Percentiles rank a stretch among this genome's conserved stretches.
Evolutionary conservation across 2,888 invertebrate species (phyloP).

Genomic region (Aradus depressus): DNA sequence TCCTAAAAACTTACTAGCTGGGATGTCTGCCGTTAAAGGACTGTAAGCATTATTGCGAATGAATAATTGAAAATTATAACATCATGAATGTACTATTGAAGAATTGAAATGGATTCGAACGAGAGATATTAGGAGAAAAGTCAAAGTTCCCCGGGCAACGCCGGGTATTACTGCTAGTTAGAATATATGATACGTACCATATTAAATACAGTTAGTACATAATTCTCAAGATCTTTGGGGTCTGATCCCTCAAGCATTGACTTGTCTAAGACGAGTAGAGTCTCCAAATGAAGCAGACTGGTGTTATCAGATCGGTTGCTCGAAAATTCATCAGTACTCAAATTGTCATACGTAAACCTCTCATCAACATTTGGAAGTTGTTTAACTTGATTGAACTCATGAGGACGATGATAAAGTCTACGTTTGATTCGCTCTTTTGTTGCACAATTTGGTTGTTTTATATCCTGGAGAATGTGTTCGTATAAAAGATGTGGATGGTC

Average conservation of each 20-base stretch:
- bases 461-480: conserved; percentile 48
- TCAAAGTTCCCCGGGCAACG: too few species aligned
- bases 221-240: conserved; percentile 65
- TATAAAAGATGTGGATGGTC: conserved; percentile 55
- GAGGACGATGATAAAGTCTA: neutral
- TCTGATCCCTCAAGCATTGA: conserved; percentile 76
- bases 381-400: neutral
- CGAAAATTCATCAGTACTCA: too few species aligned
- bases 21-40: too few species aligned
- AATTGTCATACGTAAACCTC: too few species aligned
- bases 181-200: conserved; percentile 50
- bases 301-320: too few species aligned
- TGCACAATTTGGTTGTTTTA: neutral
- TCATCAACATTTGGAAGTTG: too few species aligned
- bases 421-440: conserved; percentile 32
- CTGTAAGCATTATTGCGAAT: too few species aligned
- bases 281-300: conserved; percentile 42
- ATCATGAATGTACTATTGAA: too few species aligned
- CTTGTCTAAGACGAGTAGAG: conserved; percentile 74
- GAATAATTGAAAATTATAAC: too few species aligned
- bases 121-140: too few species aligned
- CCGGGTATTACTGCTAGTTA: neutral
- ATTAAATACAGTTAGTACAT: conserved; percentile 84
- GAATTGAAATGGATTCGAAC: too few species aligned
- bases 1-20: too few species aligned